These are phyloP conservation scores for Panonychus citri DNA, from an alignment of 1,140 invertebrate genomes.

Conservation along the genomic window DNA sequence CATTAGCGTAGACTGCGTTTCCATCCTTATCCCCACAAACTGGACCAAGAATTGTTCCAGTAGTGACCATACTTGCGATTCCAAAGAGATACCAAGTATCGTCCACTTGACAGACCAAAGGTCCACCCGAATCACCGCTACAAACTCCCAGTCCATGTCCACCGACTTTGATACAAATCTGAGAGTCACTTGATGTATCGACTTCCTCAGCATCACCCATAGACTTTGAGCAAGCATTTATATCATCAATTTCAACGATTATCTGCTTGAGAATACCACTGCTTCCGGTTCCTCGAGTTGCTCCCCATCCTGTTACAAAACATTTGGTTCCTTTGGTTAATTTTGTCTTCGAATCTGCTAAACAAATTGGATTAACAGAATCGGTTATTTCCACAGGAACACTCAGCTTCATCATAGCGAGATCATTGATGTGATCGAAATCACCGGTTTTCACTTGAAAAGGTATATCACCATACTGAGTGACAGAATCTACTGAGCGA, in stretches of 20 bases:
- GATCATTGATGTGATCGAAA: conserved; percentile 25
- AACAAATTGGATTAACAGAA: conserved; percentile 23
- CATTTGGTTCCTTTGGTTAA: conserved; percentile 8
- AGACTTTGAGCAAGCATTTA: conserved; percentile 7
- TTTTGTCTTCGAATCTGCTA: conserved; percentile 16
- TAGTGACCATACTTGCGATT: background rate
- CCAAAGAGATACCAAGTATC: background rate
- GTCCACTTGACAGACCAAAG: background rate
- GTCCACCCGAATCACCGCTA: background rate
- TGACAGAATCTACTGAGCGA: conserved; percentile 10
- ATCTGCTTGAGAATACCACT: conserved; percentile 12
- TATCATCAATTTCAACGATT: conserved; percentile 8
- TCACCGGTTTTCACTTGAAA: background rate
- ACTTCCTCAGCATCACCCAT: background rate
- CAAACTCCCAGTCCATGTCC: background rate
- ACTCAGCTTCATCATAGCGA: conserved; percentile 33
- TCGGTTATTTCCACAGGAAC: conserved; percentile 26
- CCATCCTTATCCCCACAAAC: background rate
- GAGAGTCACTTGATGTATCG: background rate
- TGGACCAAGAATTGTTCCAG: background rate
- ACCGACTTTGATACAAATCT: background rate
- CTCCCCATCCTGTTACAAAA: conserved; percentile 13
- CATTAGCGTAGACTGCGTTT: background rate
- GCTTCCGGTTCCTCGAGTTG: conserved; percentile 8
- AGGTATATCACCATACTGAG: background rate